Evolutionary conservation across 1,140 invertebrate species (phyloP), one percentile per base, ranked within the genome.

Genomic region (Mamestra configurata): DNA sequence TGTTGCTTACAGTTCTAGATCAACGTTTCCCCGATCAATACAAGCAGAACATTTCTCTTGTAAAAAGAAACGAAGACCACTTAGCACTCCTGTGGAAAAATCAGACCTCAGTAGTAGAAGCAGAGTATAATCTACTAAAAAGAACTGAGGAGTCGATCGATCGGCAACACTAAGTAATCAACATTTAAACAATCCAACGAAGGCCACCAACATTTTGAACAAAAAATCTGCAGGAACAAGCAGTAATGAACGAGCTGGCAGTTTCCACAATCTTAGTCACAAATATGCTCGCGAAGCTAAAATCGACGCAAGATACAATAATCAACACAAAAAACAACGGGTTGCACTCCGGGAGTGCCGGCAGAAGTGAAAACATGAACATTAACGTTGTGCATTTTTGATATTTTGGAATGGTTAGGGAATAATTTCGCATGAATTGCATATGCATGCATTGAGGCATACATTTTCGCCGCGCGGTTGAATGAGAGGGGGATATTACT

Each of bases 21-120:
- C 31, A 55, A 31, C 13, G 37, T 4, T 77, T 77, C 43, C 59
- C 75, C 0, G 75, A 77, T 31, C 57, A 77, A 35, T 77, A 77
- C 27, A 46, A 77, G 18, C 59, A 51, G 37, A 59, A 77, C n/a
- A 77, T 77, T n/a, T 22, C 20, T 35, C 40, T 64, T 20, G 66
- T 77, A 27, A 3, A 53, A 31, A 8, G 1, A 11, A 72, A 72
- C 15, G 43, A 72, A 66, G 20, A 57, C 4, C 57, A 78, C 27
- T 71, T 79, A 18, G 53, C 68, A 20, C 51, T 24, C 15, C 40
- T 79, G 24, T 64, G 49, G 46, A 79, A 73, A 66, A 79, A 79
- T 55, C 78, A 79, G 18, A 79, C 70, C 4, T 79, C 78, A 20
- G 66, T 79, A 1, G 57, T 79, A 22, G 77, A 79, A 59, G 49